Base-by-base conservation (phyloP, 2,797 vertebrate genomes). In the Helarctos malayanus region DNA sequence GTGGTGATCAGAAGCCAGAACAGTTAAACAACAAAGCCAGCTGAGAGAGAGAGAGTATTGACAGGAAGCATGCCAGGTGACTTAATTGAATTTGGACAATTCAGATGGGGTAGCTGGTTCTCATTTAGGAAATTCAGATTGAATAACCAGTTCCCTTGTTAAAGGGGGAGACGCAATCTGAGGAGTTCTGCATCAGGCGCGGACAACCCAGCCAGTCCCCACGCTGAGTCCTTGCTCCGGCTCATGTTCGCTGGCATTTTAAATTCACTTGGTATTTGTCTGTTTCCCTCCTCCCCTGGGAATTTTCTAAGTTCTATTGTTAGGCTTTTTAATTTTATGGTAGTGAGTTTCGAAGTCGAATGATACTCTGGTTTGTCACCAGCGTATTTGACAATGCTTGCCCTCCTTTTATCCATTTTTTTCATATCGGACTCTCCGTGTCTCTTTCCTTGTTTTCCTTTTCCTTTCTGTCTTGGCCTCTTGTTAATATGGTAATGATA, bases 41-140 rank as follows among this genome's bases (percentile, higher is more conserved):
- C 27, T 3, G 47, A 89, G 56, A 75, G 83, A 65, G 35, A 81
- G 49, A 79, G 65, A 13, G 35, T 41, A 71, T 45, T 23, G 65
- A 54, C 96, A 89, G 96, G 90, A 95, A 96, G 90, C 56, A 14
- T 35, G 27, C 87, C 87, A 94, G 96, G 95, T 94, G 73, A 94
- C 78, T 89, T 47, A 76, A 81, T 27, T 96, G 75, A 96, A 87
- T 96, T 81, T 47, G 73, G 85, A 84, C 84, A 13, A 38, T 90
- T 92, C 93, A 41, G 85, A 47, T 47, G 68, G 56, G 7, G n/a
- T 88, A 32, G 32, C 87, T 88, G 94, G 78, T 91, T 96, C 95
- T 94, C 95, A 71, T 90, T 88, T 95, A 91, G 73, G 71, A 95
- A 79, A 75, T 69, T 8, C 52, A 65, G 84, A 91, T 38, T 27